A percentile compares a stretch with the other conserved stretches of the same genome.
Conservation (phyloP, 2,797 vertebrate species). For the Neosilurus hyrtlii region DNA sequence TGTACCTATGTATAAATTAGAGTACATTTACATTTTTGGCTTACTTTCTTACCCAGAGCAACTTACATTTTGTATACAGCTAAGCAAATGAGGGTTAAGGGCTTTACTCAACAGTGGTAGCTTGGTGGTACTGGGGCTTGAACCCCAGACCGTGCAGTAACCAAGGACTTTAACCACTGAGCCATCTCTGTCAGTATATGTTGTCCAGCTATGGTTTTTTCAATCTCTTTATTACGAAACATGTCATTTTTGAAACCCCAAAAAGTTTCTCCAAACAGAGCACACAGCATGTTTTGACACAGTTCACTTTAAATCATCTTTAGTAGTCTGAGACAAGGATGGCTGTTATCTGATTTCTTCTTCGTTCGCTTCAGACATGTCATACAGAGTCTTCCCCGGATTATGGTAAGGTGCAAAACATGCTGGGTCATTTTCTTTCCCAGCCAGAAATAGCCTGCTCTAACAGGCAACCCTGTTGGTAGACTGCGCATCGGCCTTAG, state of each 20-base stretch:
- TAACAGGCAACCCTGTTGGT: constrained; percentile 21
- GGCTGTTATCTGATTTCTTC: constrained; percentile 40
- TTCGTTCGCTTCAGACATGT: constrained; percentile 33
- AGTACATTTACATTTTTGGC: too few species aligned
- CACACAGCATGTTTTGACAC: constrained; percentile 10
- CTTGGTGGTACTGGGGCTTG: too few species aligned
- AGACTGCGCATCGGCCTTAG: constrained; percentile 18
- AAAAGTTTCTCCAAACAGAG: constrained; percentile 18
- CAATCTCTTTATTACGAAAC: constrained; percentile 16
- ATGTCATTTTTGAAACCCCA: neutral
- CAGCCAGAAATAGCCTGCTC: constrained; percentile 25
- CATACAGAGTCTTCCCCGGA: constrained; percentile 3
- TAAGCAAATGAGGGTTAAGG: too few species aligned
- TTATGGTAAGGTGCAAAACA: constrained; percentile 10
- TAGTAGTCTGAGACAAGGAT: constrained; percentile 21
- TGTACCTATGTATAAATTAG: too few species aligned
- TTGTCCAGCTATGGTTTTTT: constrained; percentile 17
- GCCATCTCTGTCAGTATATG: too few species aligned
- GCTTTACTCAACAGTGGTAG: too few species aligned
- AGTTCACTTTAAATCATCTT: constrained; percentile 22
- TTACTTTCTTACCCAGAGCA: too few species aligned
- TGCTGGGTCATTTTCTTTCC: constrained; percentile 32
- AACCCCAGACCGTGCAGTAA: too few species aligned
- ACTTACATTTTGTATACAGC: too few species aligned
- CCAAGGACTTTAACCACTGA: too few species aligned